A percentile compares a stretch with the other conserved stretches of the same genome.
Evolutionary conservation across 2,888 invertebrate species (phyloP).

Genomic region (Lamproptera curius): DNA sequence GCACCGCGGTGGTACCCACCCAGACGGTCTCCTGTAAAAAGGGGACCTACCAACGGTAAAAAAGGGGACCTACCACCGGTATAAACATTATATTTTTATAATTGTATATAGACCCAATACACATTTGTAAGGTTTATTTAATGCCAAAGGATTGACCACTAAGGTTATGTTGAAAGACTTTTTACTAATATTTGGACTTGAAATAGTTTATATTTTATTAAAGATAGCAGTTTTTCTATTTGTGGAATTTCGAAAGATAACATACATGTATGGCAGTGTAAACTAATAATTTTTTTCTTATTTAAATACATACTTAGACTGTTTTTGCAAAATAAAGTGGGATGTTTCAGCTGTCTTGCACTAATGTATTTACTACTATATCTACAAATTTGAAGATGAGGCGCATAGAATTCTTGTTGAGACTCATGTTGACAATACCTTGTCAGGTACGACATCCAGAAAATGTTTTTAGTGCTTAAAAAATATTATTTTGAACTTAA

Average conservation of each 20-base stretch:
- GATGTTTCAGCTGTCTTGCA: too few relatives aligned
- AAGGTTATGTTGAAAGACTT: background rate
- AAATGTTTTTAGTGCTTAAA: slow-evolving; percentile 8
- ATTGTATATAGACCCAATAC: too few relatives aligned
- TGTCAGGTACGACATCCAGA: slow-evolving; percentile 8
- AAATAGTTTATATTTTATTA: background rate
- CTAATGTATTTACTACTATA: slow-evolving; percentile 1
- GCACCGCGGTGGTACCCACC: too few relatives aligned
- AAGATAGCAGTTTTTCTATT: too few relatives aligned
- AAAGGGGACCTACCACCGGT: too few relatives aligned
- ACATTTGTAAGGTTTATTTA: too few relatives aligned
- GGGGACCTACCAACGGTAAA: too few relatives aligned
- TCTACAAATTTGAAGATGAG: slow-evolving; percentile 7
- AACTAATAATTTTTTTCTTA: background rate
- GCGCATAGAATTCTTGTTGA: slow-evolving; percentile 14
- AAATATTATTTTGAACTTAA: slow-evolving; percentile 12
- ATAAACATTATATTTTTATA: too few relatives aligned
- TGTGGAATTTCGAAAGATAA: background rate
- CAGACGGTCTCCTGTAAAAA: too few relatives aligned
- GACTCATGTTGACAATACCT: slow-evolving; percentile 5
- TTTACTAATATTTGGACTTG: background rate
- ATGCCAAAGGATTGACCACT: background rate
- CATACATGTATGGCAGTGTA: background rate
- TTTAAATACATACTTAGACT: background rate
- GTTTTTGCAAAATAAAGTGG: too few relatives aligned